Conservation (phyloP, 2,888 invertebrate genomes). For the Nebria brevicollis region DNA sequence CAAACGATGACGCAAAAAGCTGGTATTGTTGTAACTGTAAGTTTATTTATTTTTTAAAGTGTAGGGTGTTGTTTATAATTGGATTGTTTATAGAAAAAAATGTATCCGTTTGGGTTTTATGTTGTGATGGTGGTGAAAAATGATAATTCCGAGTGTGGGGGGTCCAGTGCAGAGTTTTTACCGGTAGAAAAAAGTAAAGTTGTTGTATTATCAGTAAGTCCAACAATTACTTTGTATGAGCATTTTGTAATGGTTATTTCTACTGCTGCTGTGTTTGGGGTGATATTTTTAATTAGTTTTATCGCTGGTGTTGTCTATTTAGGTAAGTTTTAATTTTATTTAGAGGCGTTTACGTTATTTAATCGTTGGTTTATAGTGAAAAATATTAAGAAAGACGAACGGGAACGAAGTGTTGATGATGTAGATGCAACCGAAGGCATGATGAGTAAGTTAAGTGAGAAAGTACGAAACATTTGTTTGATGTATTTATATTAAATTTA, state of each 20-base stretch:
- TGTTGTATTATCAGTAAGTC: conserved; percentile 43
- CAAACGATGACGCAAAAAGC: conserved; percentile 82
- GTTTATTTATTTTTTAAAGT: conserved; percentile 52
- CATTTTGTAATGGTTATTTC: conserved; percentile 60
- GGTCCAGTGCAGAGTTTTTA: conserved; percentile 49
- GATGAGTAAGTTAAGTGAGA: conserved; percentile 52
- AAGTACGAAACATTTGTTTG: conserved; percentile 14
- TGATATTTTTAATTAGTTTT: conserved; percentile 64
- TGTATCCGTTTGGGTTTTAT: conserved; percentile 77
- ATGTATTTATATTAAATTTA: background rate
- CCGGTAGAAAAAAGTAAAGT: conserved; percentile 37
- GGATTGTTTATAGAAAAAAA: conserved; percentile 68
- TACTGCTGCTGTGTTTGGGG: conserved; percentile 65
- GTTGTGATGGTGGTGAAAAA: conserved; percentile 80
- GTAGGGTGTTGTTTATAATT: background rate
- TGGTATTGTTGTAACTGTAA: conserved; percentile 79
- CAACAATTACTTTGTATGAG: conserved; percentile 16
- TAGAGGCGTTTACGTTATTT: background rate
- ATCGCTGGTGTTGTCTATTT: conserved; percentile 50
- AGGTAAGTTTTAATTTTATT: conserved; percentile 9
- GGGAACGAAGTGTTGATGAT: conserved; percentile 23
- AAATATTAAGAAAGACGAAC: conserved; percentile 46
- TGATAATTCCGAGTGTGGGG: conserved; percentile 69
- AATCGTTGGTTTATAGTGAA: conserved; percentile 57
- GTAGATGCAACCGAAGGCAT: conserved; percentile 51